phyloP scores from a whole-genome alignment of 2,797 vertebrate genomes.

The Kryptolebias ocellatus region DNA sequence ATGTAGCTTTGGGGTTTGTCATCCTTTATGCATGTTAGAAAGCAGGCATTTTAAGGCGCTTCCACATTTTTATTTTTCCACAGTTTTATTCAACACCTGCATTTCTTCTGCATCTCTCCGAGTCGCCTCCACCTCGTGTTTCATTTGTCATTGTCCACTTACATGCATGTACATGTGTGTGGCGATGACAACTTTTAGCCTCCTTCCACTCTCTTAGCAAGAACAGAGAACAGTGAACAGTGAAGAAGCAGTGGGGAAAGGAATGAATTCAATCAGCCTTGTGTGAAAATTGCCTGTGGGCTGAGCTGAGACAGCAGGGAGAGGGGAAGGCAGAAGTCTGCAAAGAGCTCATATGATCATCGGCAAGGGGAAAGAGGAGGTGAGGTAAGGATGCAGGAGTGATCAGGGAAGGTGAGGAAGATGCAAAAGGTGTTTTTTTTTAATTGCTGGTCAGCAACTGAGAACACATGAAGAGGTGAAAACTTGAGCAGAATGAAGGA shows the following conservation, averaged over 20 bases:
- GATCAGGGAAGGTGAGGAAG: conserved; percentile 29
- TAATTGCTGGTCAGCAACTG: conserved; percentile 24
- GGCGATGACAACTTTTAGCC: conserved; percentile 32
- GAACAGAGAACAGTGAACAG: conserved; percentile 48
- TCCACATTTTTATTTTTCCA: conserved; percentile 5
- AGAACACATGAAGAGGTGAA: conserved; percentile 22
- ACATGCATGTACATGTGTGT: conserved; percentile 37
- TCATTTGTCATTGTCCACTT: conserved; percentile 46
- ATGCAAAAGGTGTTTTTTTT: conserved; percentile 17
- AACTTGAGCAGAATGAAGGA: neutral
- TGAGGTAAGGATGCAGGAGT: neutral
- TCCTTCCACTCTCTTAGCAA: conserved; percentile 34
- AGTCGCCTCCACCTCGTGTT: conserved; percentile 15
- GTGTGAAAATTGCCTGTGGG: conserved; percentile 68
- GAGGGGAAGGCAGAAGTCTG: conserved; percentile 46
- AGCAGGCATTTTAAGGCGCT: neutral
- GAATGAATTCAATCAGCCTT: conserved; percentile 67
- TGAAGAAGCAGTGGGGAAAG: conserved; percentile 9
- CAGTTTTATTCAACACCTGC: conserved; percentile 11
- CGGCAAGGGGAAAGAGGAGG: conserved; percentile 42
- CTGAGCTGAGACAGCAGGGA: conserved; percentile 60
- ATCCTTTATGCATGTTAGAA: conserved; percentile 1
- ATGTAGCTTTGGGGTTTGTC: neutral
- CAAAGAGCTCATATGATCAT: conserved; percentile 60
- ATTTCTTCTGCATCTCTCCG: neutral